These are phyloP conservation scores for Castor canadensis DNA, from an alignment of 2,113 vertebrate species.

Conservation along the genomic window DNA sequence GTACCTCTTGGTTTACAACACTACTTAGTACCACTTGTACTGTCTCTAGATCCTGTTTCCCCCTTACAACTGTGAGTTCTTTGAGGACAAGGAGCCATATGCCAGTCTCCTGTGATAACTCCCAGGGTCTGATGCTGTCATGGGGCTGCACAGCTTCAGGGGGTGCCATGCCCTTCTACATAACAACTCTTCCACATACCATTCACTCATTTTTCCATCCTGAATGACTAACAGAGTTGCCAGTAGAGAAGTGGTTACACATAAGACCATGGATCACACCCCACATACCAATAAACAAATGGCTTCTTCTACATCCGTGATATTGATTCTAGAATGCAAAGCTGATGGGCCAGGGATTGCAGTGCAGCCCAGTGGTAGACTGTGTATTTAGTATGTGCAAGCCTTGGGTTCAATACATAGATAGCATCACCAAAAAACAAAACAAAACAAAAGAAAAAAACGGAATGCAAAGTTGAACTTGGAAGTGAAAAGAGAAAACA, in stretches of 20 bases:
- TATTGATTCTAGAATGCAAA: conserved; percentile 40
- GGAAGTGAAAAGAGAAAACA: conserved; percentile 43
- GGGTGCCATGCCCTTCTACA: not conserved
- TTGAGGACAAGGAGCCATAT: not conserved
- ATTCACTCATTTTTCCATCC: not conserved
- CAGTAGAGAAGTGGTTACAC: not conserved
- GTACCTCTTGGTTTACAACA: not conserved
- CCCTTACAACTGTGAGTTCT: not conserved
- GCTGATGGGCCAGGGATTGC: not conserved
- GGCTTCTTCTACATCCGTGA: not conserved
- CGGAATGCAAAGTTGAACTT: conserved; percentile 30
- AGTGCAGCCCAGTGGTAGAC: not conserved
- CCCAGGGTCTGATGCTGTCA: not conserved
- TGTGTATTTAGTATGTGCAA: not conserved
- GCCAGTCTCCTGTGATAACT: not conserved
- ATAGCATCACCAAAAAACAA: not conserved
- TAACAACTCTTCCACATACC: not conserved
- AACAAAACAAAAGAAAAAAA: not conserved
- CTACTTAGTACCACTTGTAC: not conserved
- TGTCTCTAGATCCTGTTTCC: not conserved
- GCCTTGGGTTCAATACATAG: not conserved
- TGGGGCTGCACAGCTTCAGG: not conserved
- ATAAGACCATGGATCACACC: not conserved
- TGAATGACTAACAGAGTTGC: not conserved
- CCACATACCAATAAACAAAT: conserved; percentile 6